Percentiles rank a stretch among this genome's conserved stretches.
phyloP scores from a whole-genome alignment of 1,140 invertebrate species.

The Sminthurides bifidus region DNA sequence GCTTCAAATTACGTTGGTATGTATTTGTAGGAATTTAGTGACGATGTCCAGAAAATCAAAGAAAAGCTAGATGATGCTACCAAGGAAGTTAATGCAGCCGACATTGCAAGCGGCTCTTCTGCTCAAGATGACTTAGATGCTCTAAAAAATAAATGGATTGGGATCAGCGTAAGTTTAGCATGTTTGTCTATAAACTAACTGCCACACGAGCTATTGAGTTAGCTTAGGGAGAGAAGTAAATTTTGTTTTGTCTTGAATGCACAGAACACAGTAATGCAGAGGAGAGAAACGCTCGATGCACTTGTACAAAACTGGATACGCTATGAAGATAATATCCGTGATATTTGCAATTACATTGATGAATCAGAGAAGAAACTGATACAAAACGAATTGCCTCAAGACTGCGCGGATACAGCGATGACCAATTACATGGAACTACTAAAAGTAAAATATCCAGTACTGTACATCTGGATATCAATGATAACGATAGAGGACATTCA shows the following conservation, averaged over 20 bases:
- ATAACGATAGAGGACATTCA: no score
- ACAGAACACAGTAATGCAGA: conserved; percentile 15
- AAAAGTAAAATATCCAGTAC: conserved; percentile 1
- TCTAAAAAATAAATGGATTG: conserved; percentile 17
- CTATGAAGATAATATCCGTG: conserved; percentile 8
- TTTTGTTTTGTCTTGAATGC: no score
- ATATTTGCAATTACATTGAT: conserved; percentile 16
- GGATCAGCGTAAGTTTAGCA: conserved; percentile 7
- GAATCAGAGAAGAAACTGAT: conserved; percentile 1
- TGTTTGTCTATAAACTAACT: no score
- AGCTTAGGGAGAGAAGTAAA: no score
- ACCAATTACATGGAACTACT: conserved; percentile 6
- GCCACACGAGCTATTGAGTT: no score
- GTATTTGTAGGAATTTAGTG: no score
- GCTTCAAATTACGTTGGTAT: no score
- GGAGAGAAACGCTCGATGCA: conserved; percentile 21
- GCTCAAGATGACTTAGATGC: conserved; percentile 24
- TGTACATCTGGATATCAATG: conserved; percentile 7
- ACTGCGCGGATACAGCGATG: no score
- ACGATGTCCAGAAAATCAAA: no score
- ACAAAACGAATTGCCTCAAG: no score
- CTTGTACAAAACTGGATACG: conserved; percentile 22
- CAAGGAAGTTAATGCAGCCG: not conserved
- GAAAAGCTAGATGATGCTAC: conserved; percentile 1
- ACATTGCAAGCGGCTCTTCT: conserved; percentile 9